A percentile compares a stretch with the other conserved stretches of the same genome.
These are phyloP conservation scores for Amblyjoppa proteus DNA, from an alignment of 2,888 invertebrate species.

Conservation along the genomic window DNA sequence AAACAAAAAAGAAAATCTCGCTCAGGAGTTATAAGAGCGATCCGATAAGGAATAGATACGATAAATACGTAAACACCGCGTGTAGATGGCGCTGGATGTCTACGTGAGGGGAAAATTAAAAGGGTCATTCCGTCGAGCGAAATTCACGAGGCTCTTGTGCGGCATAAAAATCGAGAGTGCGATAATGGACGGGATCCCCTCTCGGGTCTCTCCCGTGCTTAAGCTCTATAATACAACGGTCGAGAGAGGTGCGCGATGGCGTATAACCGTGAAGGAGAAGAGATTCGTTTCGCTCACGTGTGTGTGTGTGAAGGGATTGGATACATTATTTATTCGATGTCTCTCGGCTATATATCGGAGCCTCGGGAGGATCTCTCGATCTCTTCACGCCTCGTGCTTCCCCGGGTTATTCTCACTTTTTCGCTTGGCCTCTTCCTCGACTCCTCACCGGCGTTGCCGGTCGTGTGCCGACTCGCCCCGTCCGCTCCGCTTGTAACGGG, in stretches of 20 bases:
- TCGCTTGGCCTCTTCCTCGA: background rate
- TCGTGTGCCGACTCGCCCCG: conserved; percentile 6
- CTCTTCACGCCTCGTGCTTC: conserved; percentile 16
- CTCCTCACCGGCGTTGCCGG: background rate
- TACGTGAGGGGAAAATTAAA: conserved; percentile 61
- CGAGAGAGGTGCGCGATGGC: background rate
- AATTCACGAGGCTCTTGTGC: conserved; percentile 44
- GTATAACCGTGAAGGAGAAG: conserved; percentile 7
- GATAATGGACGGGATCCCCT: conserved; percentile 56
- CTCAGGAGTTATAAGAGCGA: background rate
- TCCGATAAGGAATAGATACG: background rate
- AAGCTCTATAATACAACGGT: conserved; percentile 11
- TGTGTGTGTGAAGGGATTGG: conserved; percentile 36
- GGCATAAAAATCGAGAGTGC: conserved; percentile 61
- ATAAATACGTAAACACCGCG: conserved; percentile 26
- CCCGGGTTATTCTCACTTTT: conserved; percentile 14
- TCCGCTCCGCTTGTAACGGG: background rate
- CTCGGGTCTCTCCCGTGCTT: conserved; percentile 20
- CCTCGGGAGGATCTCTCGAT: conserved; percentile 14
- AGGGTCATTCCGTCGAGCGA: conserved; percentile 31
- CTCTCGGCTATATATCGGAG: conserved; percentile 39
- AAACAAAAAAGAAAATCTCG: background rate
- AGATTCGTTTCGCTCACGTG: background rate
- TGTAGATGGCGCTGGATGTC: conserved; percentile 29
- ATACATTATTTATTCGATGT: conserved; percentile 70